Evolutionary conservation across 2,113 vertebrate species (phyloP).

Genomic region (Fregata magnificens): DNA sequence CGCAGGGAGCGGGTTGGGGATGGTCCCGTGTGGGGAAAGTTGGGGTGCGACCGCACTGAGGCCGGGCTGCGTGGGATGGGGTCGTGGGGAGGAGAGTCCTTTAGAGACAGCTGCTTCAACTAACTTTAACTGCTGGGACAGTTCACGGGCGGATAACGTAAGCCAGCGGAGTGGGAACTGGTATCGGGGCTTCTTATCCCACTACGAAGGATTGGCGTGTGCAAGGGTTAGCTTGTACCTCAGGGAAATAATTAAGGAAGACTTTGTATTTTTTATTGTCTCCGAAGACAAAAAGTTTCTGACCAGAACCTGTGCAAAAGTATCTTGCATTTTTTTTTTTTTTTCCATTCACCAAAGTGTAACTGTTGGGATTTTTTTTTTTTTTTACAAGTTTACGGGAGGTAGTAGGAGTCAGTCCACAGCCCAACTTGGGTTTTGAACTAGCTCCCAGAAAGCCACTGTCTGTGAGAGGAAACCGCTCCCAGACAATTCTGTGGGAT

Average conservation of each 20-base stretch:
- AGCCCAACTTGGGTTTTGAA: neutral
- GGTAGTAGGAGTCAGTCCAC: neutral
- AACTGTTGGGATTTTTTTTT: neutral
- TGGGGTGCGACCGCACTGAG: rapidly evolving
- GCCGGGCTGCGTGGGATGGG: neutral
- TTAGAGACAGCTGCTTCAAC: neutral
- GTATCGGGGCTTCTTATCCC: neutral
- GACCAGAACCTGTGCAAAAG: neutral
- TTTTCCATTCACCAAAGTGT: neutral
- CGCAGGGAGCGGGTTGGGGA: neutral
- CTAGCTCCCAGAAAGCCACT: neutral
- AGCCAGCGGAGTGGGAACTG: neutral
- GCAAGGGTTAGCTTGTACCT: neutral
- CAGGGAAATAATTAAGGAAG: neutral
- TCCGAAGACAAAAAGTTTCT: neutral
- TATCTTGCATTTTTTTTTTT: neutral
- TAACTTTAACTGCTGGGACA: neutral
- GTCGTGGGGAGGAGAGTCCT: neutral
- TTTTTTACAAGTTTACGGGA: neutral
- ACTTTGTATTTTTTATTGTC: neutral
- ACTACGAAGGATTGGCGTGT: neutral
- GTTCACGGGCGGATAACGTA: neutral
- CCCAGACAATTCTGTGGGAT: neutral
- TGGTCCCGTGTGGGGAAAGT: neutral
- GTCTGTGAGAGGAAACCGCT: neutral